phyloP scores from a whole-genome alignment of 2,888 invertebrate genomes.

The Opisthograptis luteolata region DNA sequence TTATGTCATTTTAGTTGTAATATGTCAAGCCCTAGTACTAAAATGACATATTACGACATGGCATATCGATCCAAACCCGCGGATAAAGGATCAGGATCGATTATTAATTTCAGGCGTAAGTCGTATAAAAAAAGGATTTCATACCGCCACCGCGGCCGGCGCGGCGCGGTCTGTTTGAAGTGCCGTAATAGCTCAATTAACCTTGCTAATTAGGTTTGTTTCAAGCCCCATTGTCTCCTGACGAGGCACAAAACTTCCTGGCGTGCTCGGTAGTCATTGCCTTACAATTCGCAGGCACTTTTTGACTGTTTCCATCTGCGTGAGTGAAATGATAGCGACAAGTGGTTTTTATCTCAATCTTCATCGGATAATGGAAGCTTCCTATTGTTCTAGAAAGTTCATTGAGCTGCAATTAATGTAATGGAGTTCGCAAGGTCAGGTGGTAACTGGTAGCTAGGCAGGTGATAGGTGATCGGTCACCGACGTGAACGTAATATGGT shows the following conservation, averaged over 20 bases:
- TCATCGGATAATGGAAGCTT: conserved; percentile 1
- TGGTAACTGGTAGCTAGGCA: background rate
- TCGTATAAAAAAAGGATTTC: no score
- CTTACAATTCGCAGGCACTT: background rate
- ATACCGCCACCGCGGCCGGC: background rate
- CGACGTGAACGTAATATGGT: no score
- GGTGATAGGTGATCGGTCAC: background rate
- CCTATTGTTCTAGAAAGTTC: conserved; percentile 2
- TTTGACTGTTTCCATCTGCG: background rate
- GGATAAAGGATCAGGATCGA: no score
- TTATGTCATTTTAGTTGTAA: no score
- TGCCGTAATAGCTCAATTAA: no score
- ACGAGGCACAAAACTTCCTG: background rate
- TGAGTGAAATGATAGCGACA: conserved; percentile 1
- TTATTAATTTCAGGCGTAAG: no score
- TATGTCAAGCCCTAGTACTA: no score
- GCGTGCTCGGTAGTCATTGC: conserved; percentile 1
- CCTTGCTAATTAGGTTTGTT: background rate
- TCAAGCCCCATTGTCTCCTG: background rate
- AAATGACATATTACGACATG: no score
- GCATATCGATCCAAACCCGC: no score
- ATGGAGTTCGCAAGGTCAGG: conserved; percentile 3
- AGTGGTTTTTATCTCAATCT: background rate
- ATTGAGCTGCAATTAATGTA: conserved; percentile 9
- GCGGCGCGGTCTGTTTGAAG: no score